Conservation (phyloP, 2,888 invertebrate species). For the Eueremaeus valkanovi region DNA sequence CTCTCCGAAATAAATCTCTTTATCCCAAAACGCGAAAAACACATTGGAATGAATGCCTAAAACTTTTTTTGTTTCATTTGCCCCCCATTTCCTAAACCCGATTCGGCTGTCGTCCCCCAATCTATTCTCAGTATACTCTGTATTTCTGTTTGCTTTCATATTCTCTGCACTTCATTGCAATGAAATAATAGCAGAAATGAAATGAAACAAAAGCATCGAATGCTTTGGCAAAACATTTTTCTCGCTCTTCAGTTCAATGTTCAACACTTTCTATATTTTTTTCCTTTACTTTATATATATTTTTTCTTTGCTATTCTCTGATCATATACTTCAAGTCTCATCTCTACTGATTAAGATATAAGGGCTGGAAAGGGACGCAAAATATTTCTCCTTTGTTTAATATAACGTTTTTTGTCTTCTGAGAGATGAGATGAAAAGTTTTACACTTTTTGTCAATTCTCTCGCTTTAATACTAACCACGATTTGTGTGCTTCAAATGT, state of each 20-base stretch:
- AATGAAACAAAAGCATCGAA: neutral
- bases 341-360: constrained; percentile 6
- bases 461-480: constrained; percentile 24
- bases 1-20: constrained; percentile 30
- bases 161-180: no score
- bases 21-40: constrained; percentile 33
- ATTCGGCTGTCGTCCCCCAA: constrained; percentile 2
- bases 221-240: neutral
- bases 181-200: neutral
- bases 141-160: neutral
- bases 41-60: neutral
- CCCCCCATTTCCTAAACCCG: neutral
- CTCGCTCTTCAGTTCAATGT: neutral
- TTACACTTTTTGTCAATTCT: neutral
- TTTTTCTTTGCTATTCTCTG: neutral
- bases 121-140: neutral
- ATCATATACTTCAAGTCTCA: neutral
- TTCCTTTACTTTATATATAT: no score
- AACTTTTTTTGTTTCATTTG: neutral
- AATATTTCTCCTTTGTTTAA: neutral
- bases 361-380: neutral
- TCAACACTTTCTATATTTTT: constrained; percentile 1
- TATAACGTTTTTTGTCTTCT: neutral
- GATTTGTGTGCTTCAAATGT: constrained; percentile 9
- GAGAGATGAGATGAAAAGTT: constrained; percentile 5